Base-by-base conservation (phyloP, 2,113 vertebrate species). In the Azemiops feae region DNA sequence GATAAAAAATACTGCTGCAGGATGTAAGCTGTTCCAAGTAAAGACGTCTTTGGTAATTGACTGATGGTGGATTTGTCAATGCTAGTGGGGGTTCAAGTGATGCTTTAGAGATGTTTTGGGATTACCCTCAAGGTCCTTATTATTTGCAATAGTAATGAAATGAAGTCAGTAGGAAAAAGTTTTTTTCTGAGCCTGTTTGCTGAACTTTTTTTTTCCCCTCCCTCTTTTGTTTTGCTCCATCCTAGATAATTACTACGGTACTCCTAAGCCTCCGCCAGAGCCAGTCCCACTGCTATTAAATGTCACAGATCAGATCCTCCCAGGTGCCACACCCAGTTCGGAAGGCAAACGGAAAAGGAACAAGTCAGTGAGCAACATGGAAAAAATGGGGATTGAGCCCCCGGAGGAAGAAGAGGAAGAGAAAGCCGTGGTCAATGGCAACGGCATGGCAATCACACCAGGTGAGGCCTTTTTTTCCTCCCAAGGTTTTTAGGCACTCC, bases 361-460 rank as follows among this genome's bases (percentile, higher is more conserved):
- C 97, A 99, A 99, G 94, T 99, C 99, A 47, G 99, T 99, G 96
- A 99, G 98, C 98, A 99, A 99, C 97, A 99, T 99, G 99, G 99
- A 99, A 95, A 99, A 99, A 96, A 98, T 99, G 55, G 98, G 98
- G 95, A 97, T 99, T 94, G 99, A 99, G 93, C 99, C 99, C 57
- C 99, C 99, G 0, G 99, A 99, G 96, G 99, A 99, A 89, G 99
- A 99, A 92, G 99, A 99, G 95, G 99, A 99, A 95, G 99, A 99
- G 97, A 99, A 98, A 95, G 98, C 98, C 92, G 97, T 99, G 58
- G 97, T 99, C 97, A 99, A 99, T 39, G 99, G 99, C 96, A 99
- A 99, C 92, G 98, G 98, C 0, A 96, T 98, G 8, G 98, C 98
- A 58, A 97, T 98, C 96, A 99, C 98, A 89, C 98, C 99, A 99